Evolutionary conservation across 2,888 invertebrate species (phyloP).

Genomic region (Molorchus minor): DNA sequence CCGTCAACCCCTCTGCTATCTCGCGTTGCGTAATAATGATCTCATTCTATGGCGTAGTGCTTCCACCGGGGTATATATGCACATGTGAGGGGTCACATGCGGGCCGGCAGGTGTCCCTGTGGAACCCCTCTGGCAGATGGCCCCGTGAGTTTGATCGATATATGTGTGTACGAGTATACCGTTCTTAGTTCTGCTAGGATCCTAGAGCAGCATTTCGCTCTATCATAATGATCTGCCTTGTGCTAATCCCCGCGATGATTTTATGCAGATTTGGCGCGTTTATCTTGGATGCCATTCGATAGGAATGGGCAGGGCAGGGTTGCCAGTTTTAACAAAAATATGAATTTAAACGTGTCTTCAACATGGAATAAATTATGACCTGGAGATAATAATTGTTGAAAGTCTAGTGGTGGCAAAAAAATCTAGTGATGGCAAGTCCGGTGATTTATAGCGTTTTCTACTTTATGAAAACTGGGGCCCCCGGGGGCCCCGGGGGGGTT

Average conservation of each 20-base stretch:
- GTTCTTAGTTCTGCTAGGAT: slow-evolving; percentile 4
- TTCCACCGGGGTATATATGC: slow-evolving; percentile 47
- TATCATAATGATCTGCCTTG: not conserved
- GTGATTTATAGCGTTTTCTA: too few species aligned
- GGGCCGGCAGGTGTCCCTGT: slow-evolving; percentile 56
- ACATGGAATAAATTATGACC: too few species aligned
- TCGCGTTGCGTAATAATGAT: slow-evolving; percentile 27
- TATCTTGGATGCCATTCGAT: too few species aligned
- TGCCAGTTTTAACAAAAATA: too few species aligned
- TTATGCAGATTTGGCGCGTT: slow-evolving; percentile 6
- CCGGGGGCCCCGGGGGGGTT: too few species aligned
- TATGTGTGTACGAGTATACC: slow-evolving; percentile 17
- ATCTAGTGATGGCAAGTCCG: too few species aligned
- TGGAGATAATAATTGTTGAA: too few species aligned
- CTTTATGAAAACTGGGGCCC: too few species aligned
- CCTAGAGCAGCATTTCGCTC: slow-evolving; percentile 10
- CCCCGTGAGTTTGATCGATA: slow-evolving; percentile 40
- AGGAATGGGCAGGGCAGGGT: too few species aligned
- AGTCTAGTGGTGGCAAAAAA: too few species aligned
- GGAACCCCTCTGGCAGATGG: slow-evolving; percentile 53
- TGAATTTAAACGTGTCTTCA: too few species aligned
- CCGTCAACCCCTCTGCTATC: slow-evolving; percentile 6
- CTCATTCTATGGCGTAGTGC: slow-evolving; percentile 23
- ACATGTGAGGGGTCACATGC: slow-evolving; percentile 55
- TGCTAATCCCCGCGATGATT: not conserved